These are phyloP conservation scores for Mormyrus iriodes DNA, from an alignment of 2,113 vertebrate genomes.

Conservation along the genomic window DNA sequence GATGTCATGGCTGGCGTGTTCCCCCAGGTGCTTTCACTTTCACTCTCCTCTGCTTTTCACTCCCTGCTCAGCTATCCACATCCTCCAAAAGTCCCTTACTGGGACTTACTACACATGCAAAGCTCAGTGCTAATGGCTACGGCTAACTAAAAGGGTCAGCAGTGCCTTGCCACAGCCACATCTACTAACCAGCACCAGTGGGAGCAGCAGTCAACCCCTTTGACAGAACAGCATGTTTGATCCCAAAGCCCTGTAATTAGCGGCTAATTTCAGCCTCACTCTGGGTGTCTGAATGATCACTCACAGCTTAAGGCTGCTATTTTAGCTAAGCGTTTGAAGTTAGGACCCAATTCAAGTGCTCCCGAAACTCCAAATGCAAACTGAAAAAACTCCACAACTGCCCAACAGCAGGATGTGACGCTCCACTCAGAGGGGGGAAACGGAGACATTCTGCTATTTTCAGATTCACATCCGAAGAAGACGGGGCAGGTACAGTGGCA, in stretches of 20 bases:
- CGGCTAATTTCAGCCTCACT: background rate
- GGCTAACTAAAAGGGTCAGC: background rate
- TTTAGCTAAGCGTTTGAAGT: background rate
- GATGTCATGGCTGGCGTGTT: background rate
- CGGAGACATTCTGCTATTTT: background rate
- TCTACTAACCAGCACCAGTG: background rate
- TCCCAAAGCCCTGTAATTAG: background rate
- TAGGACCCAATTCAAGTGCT: background rate
- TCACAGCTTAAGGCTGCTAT: background rate
- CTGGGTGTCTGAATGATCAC: background rate
- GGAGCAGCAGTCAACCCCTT: background rate
- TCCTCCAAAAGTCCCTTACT: background rate
- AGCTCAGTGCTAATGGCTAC: background rate
- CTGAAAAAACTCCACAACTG: background rate
- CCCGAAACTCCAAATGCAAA: background rate
- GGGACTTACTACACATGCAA: background rate
- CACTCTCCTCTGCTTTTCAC: background rate
- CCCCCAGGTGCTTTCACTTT: background rate
- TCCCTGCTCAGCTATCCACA: background rate
- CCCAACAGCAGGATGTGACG: too few species aligned
- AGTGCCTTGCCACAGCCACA: background rate
- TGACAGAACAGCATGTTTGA: background rate
- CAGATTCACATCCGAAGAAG: background rate
- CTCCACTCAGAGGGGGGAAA: too few species aligned
- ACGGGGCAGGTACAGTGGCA: background rate